Percentiles rank a stretch among this genome's conserved stretches.
Evolutionary conservation across 2,113 vertebrate species (phyloP).

Genomic region (Neopipo cinnamomea): DNA sequence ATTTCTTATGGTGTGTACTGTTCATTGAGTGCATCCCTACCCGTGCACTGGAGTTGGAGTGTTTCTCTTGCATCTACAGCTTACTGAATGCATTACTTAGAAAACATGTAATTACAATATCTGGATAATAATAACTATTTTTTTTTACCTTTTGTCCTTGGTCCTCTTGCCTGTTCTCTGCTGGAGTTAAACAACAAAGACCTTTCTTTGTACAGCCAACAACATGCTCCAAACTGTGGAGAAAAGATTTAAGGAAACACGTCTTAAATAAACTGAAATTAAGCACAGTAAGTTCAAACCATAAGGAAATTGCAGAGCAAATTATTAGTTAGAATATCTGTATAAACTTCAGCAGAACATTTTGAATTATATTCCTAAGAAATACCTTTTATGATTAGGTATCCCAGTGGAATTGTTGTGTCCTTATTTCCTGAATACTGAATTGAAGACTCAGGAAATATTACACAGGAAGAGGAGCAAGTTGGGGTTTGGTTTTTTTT

Average conservation of each 20-base stretch:
- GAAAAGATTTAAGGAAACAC: neutral
- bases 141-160: slow-evolving; percentile 31
- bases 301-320: neutral
- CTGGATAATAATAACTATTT: neutral
- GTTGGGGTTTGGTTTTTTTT: neutral
- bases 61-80: neutral
- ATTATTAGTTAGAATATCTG: neutral
- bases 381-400: neutral
- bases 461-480: neutral
- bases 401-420: neutral
- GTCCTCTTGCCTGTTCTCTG: neutral
- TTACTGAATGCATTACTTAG: neutral
- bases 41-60: neutral
- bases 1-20: neutral
- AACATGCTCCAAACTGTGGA: neutral
- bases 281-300: neutral
- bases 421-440: neutral
- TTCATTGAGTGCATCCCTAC: neutral
- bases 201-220: neutral
- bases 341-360: neutral
- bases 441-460: neutral
- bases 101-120: neutral
- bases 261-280: neutral
- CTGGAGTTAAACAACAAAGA: slow-evolving; percentile 13
- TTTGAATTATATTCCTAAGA: neutral